Evolutionary conservation across 92 coral and sea anemone species (phyloP).

Genomic region (Epizoanthus stellaris): DNA sequence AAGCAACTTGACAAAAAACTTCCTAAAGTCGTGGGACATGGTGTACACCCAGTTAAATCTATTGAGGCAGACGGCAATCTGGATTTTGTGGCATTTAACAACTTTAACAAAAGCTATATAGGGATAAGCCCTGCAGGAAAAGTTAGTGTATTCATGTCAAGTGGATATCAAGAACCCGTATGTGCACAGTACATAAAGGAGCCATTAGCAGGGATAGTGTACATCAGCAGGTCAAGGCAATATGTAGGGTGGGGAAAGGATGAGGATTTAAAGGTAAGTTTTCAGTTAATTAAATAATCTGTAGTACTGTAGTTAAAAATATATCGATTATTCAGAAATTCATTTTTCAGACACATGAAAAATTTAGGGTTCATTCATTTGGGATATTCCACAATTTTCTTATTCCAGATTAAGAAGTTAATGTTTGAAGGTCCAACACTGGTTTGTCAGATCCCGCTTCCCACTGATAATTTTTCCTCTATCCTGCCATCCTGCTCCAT

Average conservation of each 20-base stretch:
- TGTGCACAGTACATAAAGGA: not conserved
- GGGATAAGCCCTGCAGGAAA: conserved; percentile 19
- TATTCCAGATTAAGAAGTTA: no score
- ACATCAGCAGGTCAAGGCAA: conserved; percentile 23
- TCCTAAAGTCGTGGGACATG: conserved; percentile 27
- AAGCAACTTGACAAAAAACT: conserved; percentile 16
- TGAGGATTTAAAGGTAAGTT: not conserved
- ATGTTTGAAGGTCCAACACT: no score
- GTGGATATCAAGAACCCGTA: conserved; percentile 33
- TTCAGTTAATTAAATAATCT: no score
- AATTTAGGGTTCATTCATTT: no score
- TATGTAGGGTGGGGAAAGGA: conserved; percentile 31
- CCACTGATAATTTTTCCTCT: no score
- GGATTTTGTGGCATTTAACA: conserved; percentile 18
- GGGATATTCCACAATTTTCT: no score
- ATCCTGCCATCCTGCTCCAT: no score
- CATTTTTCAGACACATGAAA: no score
- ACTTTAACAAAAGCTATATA: not conserved
- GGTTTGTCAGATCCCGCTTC: no score
- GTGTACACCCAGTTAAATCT: conserved; percentile 9
- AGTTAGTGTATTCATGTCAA: conserved; percentile 15
- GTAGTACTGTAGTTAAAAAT: no score
- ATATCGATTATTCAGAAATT: no score
- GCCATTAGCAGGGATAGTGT: conserved; percentile 4
- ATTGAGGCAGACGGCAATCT: conserved; percentile 22